Conservation (phyloP, 2,797 vertebrate genomes). For the Falco biarmicus region DNA sequence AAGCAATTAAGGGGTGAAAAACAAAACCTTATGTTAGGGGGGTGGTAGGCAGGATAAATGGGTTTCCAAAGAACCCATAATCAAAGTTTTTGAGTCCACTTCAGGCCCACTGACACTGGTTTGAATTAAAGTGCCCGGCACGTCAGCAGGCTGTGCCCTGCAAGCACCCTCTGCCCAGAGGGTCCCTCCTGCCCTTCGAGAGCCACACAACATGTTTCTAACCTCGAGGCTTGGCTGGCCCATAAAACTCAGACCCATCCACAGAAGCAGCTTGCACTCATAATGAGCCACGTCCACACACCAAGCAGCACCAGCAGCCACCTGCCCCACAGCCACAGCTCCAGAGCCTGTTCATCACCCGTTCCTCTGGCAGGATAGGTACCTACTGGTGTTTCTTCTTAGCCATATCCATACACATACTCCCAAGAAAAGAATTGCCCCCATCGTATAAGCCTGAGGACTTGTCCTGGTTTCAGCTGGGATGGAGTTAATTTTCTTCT, state of each 20-base stretch:
- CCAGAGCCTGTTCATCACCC: background rate
- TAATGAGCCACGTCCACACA: background rate
- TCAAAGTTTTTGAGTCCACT: background rate
- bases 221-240: background rate
- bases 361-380: background rate
- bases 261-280: background rate
- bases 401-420: background rate
- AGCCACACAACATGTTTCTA: background rate
- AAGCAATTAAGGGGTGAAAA: slow-evolving; percentile 22
- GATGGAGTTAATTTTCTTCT: no score
- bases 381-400: background rate
- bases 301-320: background rate
- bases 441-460: background rate
- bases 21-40: background rate
- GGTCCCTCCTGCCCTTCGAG: background rate
- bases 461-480: no score
- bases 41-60: background rate
- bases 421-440: background rate
- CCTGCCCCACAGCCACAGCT: background rate
- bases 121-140: background rate
- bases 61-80: slow-evolving; percentile 5
- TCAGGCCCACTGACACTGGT: background rate
- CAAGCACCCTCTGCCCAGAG: background rate
- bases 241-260: background rate
- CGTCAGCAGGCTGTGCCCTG: background rate